Conservation (phyloP, 2,113 vertebrate genomes). For the Donacobius atricapilla region DNA sequence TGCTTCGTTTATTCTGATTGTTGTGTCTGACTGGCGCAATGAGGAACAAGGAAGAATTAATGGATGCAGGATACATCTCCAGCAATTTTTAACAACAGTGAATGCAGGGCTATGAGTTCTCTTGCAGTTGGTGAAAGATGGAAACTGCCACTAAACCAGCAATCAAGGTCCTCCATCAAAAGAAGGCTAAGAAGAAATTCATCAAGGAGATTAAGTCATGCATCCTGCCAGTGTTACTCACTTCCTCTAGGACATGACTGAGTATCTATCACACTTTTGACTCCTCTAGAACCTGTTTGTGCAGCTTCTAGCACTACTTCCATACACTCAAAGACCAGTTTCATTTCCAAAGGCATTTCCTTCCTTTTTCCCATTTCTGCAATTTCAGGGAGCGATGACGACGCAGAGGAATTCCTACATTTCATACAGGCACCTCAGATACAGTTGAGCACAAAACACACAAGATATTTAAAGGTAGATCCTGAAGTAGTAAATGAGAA, state of each 20-base stretch:
- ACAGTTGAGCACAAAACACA: background rate
- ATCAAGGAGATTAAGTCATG: slow-evolving; percentile 21
- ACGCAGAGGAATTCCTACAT: background rate
- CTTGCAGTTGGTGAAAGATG: slow-evolving; percentile 20
- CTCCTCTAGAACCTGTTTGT: background rate
- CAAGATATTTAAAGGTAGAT: background rate
- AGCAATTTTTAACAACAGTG: slow-evolving; percentile 6
- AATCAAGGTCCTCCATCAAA: slow-evolving; percentile 32
- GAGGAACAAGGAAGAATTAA: slow-evolving; percentile 42
- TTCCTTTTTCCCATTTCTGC: background rate
- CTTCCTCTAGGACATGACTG: background rate
- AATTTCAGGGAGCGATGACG: background rate
- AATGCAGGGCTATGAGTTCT: slow-evolving; percentile 20
- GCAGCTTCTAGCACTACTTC: slow-evolving; percentile 25
- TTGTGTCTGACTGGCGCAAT: slow-evolving; percentile 42
- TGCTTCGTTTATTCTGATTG: background rate
- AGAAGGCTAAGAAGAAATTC: slow-evolving; percentile 38
- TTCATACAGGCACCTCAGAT: background rate
- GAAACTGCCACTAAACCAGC: slow-evolving; percentile 36
- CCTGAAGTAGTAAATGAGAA: background rate
- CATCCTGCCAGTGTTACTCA: background rate
- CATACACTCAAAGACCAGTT: background rate
- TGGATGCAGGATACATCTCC: slow-evolving; percentile 30
- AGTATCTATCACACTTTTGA: background rate
- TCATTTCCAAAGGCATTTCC: background rate